Evolutionary conservation across 2,113 vertebrate species (phyloP).

Genomic region (Odocoileus virginianus): DNA sequence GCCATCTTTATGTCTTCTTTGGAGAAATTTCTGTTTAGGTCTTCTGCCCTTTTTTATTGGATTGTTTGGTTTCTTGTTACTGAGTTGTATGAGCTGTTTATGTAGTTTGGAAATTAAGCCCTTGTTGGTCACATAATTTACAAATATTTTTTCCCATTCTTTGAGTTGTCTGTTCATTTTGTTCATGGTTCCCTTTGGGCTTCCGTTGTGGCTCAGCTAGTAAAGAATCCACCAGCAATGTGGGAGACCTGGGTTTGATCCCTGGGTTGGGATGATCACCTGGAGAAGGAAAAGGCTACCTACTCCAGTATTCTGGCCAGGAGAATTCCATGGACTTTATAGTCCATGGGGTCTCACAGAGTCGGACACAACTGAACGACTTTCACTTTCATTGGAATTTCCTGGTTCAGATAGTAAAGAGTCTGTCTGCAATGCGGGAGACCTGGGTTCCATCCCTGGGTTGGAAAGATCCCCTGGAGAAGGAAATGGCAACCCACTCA

Average conservation of each 20-base stretch:
- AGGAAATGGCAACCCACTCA: not conserved
- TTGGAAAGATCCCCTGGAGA: not conserved
- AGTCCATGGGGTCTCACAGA: not conserved
- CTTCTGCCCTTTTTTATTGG: not conserved
- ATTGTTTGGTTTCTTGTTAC: not conserved
- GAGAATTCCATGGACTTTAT: not conserved
- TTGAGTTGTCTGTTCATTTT: not conserved
- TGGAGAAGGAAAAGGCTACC: not conserved
- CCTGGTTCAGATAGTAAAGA: not conserved
- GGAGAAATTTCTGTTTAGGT: not conserved
- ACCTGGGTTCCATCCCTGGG: not conserved
- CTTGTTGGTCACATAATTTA: not conserved
- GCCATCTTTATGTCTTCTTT: not conserved
- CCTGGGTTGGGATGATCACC: not conserved
- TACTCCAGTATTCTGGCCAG: not conserved
- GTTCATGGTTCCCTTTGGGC: not conserved
- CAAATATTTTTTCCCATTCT: not conserved
- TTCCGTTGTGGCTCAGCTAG: not conserved
- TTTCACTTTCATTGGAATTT: not conserved
- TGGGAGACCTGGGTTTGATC: not conserved
- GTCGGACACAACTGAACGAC: not conserved
- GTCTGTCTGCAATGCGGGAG: accelerated
- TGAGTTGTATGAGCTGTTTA: not conserved
- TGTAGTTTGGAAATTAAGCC: not conserved
- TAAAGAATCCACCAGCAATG: not conserved